These are phyloP conservation scores for Dasysyrphus tricinctus DNA, from an alignment of 2,888 invertebrate species.

Conservation along the genomic window DNA sequence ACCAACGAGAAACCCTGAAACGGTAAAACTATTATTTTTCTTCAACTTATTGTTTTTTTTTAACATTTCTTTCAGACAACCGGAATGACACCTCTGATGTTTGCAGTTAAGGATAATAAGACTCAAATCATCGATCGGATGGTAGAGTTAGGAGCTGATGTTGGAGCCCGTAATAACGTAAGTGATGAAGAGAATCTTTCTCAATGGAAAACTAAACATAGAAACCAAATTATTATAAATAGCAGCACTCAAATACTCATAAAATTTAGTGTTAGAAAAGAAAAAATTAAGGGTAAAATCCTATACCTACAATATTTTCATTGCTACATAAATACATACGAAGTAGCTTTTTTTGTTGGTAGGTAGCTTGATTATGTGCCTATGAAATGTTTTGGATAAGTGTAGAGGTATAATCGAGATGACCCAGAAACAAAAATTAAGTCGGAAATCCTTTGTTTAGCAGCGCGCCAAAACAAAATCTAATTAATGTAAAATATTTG, in stretches of 20 bases:
- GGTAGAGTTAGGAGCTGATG: slow-evolving; percentile 95
- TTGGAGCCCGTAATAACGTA: slow-evolving; percentile 95
- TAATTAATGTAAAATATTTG: slow-evolving; percentile 68
- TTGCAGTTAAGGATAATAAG: slow-evolving; percentile 97
- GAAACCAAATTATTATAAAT: slow-evolving; percentile 57
- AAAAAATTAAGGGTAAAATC: slow-evolving; percentile 2
- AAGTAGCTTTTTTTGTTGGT: slow-evolving; percentile 41
- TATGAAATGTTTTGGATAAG: slow-evolving; percentile 43
- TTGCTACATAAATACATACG: slow-evolving; percentile 25
- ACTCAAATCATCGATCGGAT: slow-evolving; percentile 95
- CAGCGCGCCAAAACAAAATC: slow-evolving; percentile 68
- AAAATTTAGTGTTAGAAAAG: slow-evolving; percentile 36
- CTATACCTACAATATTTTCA: background rate
- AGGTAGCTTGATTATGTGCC: slow-evolving; percentile 53
- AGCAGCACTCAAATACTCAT: slow-evolving; percentile 41
- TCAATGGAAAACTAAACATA: slow-evolving; percentile 57
- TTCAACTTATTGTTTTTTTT: slow-evolving; percentile 40
- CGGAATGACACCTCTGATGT: slow-evolving; percentile 98
- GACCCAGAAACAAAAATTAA: slow-evolving; percentile 70
- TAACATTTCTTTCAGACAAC: slow-evolving; percentile 88
- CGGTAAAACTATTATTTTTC: slow-evolving; percentile 6
- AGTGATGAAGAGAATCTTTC: slow-evolving; percentile 83
- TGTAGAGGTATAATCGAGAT: slow-evolving; percentile 61
- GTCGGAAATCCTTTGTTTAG: slow-evolving; percentile 69
- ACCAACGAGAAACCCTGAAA: slow-evolving; percentile 13